Base-by-base conservation (phyloP, 2,113 vertebrate genomes). In the Catharus bicknelli region DNA sequence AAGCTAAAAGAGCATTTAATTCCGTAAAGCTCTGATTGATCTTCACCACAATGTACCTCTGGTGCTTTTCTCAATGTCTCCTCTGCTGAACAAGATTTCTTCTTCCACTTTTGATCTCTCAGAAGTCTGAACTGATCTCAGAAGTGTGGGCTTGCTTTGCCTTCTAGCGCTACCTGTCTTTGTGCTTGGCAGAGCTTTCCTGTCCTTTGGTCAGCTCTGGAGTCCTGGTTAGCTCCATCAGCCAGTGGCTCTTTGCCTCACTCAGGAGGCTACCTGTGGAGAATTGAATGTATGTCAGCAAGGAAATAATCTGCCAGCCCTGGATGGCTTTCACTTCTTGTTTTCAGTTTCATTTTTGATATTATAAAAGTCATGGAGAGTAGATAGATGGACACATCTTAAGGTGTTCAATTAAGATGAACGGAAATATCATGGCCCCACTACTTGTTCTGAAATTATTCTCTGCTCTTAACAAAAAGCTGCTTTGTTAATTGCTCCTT, bases 1-100 rank as follows among this genome's bases (percentile, higher is more conserved):
- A 88, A 86, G 63, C 75, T 91, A 90, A 93, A 96, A 90, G 84
- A 90, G 43, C 55, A 54, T 89, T 89, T 93, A 90, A 92, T 93
- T 96, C 89, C 16, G 0, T 70, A 83, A 94, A 89, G 89, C 82
- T 83, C 75, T 85, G 70, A 90, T 73, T 93, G 86, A 93, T 92
- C 78, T 94, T 72, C 62, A 85, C 55, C 87, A 90, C 68, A 67
- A 80, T 69, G 63, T 87, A 77, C 82, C 85, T 91, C 90, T 90
- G 72, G 72, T 81, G 76, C 48, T 88, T 90, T 67, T 88, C 53
- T 83, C 75, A 87, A 23, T 67, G 59, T 80, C 61, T 90, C 54
- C 36, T 92, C 81, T 73, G 81, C 70, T 54, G 50, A 93, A 82
- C 54, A 82, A 84, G 63, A 82, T 90, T 82, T 89, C 84, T 89